Evolutionary conservation across 2,113 vertebrate genomes (phyloP).

Genomic region (Alaudala cheleensis): DNA sequence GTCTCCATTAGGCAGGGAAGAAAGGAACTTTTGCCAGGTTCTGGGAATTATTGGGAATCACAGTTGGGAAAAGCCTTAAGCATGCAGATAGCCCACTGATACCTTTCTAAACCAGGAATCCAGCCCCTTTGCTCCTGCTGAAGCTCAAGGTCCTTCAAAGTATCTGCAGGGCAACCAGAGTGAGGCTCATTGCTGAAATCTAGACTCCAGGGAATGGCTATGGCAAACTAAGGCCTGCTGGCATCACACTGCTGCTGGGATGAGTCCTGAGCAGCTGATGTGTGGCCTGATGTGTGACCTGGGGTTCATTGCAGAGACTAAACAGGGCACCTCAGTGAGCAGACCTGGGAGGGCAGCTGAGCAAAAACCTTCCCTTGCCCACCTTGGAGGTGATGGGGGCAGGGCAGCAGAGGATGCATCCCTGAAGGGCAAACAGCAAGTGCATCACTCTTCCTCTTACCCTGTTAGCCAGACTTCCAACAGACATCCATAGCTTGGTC

Average conservation of each 20-base stretch:
- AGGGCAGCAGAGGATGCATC: background rate
- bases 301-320: accelerated
- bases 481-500: background rate
- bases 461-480: background rate
- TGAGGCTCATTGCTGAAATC: background rate
- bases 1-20: background rate
- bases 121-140: background rate
- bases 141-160: background rate
- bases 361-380: background rate
- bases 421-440: background rate
- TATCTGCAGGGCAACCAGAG: background rate
- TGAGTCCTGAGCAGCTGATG: background rate
- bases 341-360: accelerated
- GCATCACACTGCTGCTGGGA: background rate
- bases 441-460: background rate
- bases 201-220: background rate
- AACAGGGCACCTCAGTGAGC: background rate
- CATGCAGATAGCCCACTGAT: background rate
- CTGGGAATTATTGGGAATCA: background rate
- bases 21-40: background rate
- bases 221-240: background rate
- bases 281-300: background rate
- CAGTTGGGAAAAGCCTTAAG: background rate
- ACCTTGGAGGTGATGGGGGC: background rate
- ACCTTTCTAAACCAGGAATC: background rate